Evolutionary conservation across 1,140 invertebrate genomes (phyloP), one percentile per base, ranked within the genome.

Genomic region (Eumeta japonica): DNA sequence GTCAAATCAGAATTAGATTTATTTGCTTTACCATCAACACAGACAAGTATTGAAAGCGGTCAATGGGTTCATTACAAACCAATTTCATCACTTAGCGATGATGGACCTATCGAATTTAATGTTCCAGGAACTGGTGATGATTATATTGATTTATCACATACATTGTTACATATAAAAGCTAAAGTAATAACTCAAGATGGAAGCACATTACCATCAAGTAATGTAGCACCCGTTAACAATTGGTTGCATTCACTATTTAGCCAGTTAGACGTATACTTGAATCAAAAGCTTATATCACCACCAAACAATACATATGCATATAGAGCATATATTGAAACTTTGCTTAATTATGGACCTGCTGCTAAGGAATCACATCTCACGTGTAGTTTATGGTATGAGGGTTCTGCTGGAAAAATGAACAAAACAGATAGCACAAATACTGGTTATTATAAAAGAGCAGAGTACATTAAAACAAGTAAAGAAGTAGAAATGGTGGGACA

Each of bases 261-360:
- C 45, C 60, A 70, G 37, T 43, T 74, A 1, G 58, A 67, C 42
- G 43, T 76, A 11, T 63, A 58, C 45, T 53, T 77, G 3, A 76
- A 76, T 55, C 64, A 74, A 46, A 72, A 65, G 51, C 43, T 68
- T 13, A 45, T 77, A 2, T 70, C 63, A 10, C 54, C 63, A 0
- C 48, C 61, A 12, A 64, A 60, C 30, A 62, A 66, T 39, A 62
- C 58, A 10, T 76, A 78, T 49, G 53, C 58, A n/a, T 76, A 72
- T 45, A 38, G 61, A 35, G 57, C 61, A 2, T 77, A 76, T 31
- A 57, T 78, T 7, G 68, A 79, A 58, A 74, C 57, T 9, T 32
- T 55, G 15, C 24, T 55, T 11, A 55, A 55, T 43, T 77, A 75
- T 54, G 54, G 48, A 3, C 35, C 39, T 10, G 48, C 42, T 13